phyloP scores from a whole-genome alignment of 2,888 invertebrate genomes.

The Lepas anatifera region DNA sequence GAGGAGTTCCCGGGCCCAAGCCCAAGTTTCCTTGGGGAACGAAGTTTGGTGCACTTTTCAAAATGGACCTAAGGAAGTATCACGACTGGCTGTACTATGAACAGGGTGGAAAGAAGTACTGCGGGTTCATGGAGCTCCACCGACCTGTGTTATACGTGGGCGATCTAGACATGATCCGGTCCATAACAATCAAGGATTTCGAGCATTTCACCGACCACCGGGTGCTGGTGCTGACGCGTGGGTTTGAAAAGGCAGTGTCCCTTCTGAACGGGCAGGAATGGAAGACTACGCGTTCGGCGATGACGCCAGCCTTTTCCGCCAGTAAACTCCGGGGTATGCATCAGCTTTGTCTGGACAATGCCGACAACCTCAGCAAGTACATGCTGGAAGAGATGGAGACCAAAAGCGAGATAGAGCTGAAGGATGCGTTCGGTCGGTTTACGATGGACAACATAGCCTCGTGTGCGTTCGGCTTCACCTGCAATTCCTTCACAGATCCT shows the following conservation, averaged over 20 bases:
- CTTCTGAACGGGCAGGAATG: constrained; percentile 41
- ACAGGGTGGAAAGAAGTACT: neutral
- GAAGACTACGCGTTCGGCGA: constrained; percentile 47
- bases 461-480: constrained; percentile 49
- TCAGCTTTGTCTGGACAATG: constrained; percentile 44
- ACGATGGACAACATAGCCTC: constrained; percentile 49
- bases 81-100: neutral
- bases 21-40: neutral
- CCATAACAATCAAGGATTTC: neutral
- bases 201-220: neutral
- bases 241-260: neutral
- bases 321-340: constrained; percentile 54
- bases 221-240: neutral
- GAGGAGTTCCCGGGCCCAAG: neutral
- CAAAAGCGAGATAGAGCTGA: constrained; percentile 37
- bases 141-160: neutral
- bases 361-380: constrained; percentile 40
- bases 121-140: neutral
- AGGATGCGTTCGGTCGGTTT: constrained; percentile 45
- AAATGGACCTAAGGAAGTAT: too few relatives aligned
- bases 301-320: constrained; percentile 53
- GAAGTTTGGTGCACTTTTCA: neutral
- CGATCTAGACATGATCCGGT: neutral
- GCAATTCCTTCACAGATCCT: constrained; percentile 44
- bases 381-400: constrained; percentile 33